phyloP scores from a whole-genome alignment of 2,888 invertebrate species.

The Acanthosepion pharaonis region DNA sequence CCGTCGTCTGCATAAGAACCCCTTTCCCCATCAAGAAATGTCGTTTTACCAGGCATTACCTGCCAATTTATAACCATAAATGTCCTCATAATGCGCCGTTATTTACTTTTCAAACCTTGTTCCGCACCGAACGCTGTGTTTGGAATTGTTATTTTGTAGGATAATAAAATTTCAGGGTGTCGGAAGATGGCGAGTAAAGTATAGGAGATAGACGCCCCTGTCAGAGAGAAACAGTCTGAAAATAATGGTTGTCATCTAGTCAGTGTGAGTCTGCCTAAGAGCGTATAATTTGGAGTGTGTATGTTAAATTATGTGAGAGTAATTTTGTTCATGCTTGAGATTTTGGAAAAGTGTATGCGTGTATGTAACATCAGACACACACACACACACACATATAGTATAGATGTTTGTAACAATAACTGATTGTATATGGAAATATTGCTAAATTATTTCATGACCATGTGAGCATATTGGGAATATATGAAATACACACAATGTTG shows the following conservation, averaged over 20 bases:
- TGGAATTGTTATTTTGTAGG: not conserved
- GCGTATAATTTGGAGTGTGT: not conserved
- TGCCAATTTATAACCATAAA: constrained; percentile 21
- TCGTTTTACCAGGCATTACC: constrained; percentile 20
- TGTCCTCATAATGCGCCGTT: not conserved
- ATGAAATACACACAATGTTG: too few relatives aligned
- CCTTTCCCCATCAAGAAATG: not conserved
- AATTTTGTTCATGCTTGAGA: not conserved
- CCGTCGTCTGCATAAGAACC: not conserved
- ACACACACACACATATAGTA: too few relatives aligned
- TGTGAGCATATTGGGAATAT: too few relatives aligned
- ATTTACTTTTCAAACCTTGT: constrained; percentile 13
- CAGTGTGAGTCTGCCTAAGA: not conserved
- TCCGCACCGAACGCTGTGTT: not conserved
- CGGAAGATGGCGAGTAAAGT: not conserved
- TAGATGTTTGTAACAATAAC: too few relatives aligned
- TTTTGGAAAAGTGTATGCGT: too few relatives aligned
- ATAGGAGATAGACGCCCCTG: not conserved
- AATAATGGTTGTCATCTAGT: not conserved
- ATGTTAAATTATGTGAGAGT: not conserved
- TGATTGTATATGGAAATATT: too few relatives aligned
- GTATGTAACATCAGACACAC: too few relatives aligned
- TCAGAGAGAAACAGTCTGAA: not conserved
- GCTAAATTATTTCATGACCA: too few relatives aligned
- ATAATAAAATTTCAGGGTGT: constrained; percentile 11